These are phyloP conservation scores for Catocala fraxini DNA, from an alignment of 2,888 invertebrate species.

Conservation along the genomic window DNA sequence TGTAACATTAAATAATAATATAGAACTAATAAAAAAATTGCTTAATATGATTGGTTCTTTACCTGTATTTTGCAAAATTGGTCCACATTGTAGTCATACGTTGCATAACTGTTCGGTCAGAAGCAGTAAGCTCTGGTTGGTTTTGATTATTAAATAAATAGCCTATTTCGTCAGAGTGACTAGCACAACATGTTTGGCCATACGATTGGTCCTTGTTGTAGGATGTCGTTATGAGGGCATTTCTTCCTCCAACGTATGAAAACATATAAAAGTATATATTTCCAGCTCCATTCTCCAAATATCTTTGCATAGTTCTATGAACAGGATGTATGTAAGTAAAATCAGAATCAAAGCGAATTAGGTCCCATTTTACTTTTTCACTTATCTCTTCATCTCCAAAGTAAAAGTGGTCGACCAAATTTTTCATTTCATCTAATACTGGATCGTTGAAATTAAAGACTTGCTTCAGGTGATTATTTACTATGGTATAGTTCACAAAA, in stretches of 20 bases:
- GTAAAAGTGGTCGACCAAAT: slow-evolving; percentile 59
- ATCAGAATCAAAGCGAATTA: slow-evolving; percentile 64
- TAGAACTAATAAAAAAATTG: slow-evolving; percentile 12
- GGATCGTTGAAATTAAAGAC: slow-evolving; percentile 41
- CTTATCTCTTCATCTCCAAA: slow-evolving; percentile 56
- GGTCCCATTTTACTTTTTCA: slow-evolving; percentile 32
- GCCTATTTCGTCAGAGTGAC: neutral
- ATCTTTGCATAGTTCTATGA: slow-evolving; percentile 58
- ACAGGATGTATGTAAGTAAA: slow-evolving; percentile 59
- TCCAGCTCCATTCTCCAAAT: slow-evolving; percentile 47
- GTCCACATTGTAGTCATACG: slow-evolving; percentile 75
- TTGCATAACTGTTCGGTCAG: slow-evolving; percentile 64
- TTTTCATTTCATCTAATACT: slow-evolving; percentile 38
- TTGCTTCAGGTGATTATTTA: slow-evolving; percentile 32
- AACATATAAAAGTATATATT: slow-evolving; percentile 67
- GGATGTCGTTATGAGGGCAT: slow-evolving; percentile 36
- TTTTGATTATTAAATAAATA: slow-evolving; percentile 49
- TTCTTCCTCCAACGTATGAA: slow-evolving; percentile 52
- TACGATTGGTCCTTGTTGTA: no score
- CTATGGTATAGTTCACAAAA: slow-evolving; percentile 44
- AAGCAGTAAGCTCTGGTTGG: slow-evolving; percentile 32
- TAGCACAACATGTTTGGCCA: neutral
- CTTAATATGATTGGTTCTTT: slow-evolving; percentile 4
- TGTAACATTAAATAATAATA: neutral
- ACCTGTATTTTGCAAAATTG: slow-evolving; percentile 75